Evolutionary conservation across 2,113 vertebrate species (phyloP).

Genomic region (Puma concolor): DNA sequence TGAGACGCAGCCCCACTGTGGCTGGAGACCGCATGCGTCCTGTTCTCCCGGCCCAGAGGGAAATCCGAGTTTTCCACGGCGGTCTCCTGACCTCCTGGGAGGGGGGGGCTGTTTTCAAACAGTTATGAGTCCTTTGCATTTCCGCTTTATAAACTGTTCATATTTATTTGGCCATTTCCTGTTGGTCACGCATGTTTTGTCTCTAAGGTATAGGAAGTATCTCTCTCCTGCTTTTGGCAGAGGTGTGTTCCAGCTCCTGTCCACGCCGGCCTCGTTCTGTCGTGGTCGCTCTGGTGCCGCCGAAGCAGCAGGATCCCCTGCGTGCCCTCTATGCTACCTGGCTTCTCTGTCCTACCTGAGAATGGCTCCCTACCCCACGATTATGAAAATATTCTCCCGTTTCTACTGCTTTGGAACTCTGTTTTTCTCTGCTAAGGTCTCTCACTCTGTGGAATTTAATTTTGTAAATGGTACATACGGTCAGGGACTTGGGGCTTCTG

Average conservation of each 20-base stretch:
- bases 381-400: not conserved
- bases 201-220: fast-evolving
- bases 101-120: not conserved
- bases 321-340: not conserved
- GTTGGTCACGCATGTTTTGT: fast-evolving
- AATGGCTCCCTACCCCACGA: not conserved
- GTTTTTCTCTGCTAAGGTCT: not conserved
- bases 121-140: not conserved
- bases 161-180: not conserved
- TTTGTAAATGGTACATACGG: too few species aligned
- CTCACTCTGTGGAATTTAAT: not conserved
- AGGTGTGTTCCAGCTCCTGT: not conserved
- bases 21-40: not conserved
- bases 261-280: not conserved
- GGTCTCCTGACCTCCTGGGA: not conserved
- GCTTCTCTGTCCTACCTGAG: not conserved
- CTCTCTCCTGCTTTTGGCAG: not conserved
- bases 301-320: not conserved
- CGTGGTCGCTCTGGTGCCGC: fast-evolving
- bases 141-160: not conserved
- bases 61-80: not conserved
- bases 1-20: not conserved
- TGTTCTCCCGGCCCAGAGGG: not conserved
- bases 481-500: too few species aligned
- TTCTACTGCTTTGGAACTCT: not conserved